phyloP scores from a whole-genome alignment of 2,797 vertebrate genomes.

The Etheostoma perlongum region DNA sequence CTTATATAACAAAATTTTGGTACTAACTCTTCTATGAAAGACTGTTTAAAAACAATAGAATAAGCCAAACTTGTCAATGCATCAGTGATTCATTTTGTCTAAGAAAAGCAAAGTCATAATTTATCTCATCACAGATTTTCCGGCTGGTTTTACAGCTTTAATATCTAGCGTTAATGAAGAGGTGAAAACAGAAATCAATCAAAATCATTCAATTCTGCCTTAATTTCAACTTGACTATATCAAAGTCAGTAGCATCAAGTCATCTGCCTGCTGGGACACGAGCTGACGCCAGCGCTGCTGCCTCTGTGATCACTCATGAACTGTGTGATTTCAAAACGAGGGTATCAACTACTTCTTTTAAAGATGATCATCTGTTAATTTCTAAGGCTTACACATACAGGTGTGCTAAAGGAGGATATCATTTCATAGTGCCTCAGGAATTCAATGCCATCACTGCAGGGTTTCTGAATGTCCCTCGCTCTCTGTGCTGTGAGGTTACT shows the following conservation, averaged over 20 bases:
- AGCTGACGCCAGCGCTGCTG: slow-evolving; percentile 28
- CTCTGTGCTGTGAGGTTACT: slow-evolving; percentile 33
- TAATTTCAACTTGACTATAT: background rate
- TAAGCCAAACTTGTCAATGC: background rate
- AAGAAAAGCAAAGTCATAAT: slow-evolving; percentile 1
- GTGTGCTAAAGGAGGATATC: slow-evolving; percentile 34
- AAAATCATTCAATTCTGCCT: background rate
- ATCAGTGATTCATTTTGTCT: background rate
- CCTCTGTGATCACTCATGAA: slow-evolving; percentile 29
- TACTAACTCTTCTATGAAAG: background rate
- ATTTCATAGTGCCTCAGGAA: slow-evolving; percentile 38
- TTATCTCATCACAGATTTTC: background rate
- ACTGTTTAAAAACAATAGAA: background rate
- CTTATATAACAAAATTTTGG: background rate
- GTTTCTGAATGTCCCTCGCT: slow-evolving; percentile 23
- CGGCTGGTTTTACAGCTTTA: background rate
- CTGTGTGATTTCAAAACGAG: slow-evolving; percentile 32
- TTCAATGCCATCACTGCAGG: slow-evolving; percentile 22
- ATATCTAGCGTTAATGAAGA: background rate
- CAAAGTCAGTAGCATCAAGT: slow-evolving; percentile 2
- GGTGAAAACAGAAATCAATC: background rate
- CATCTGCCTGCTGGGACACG: slow-evolving; percentile 23
- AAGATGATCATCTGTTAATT: slow-evolving; percentile 67
- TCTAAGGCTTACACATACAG: slow-evolving; percentile 52
- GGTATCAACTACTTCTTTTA: slow-evolving; percentile 32